A percentile compares a stretch with the other conserved stretches of the same genome.
Evolutionary conservation across 2,888 invertebrate species (phyloP).

Genomic region (Eilema sororculum): DNA sequence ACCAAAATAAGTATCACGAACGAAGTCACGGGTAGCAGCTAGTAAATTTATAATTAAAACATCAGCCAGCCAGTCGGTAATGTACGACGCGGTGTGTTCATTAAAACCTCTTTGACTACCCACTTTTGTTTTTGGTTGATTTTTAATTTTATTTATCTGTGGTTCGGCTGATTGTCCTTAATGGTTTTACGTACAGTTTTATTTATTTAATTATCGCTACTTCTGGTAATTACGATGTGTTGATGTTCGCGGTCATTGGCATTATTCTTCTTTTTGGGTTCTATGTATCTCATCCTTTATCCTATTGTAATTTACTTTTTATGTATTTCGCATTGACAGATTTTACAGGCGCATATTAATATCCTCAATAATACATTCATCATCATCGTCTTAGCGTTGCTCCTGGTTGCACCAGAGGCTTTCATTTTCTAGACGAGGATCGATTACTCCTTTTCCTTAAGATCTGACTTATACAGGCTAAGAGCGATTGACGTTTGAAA

Average conservation of each 20-base stretch:
- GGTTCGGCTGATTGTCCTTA: constrained; percentile 45
- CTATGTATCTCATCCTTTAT: not conserved
- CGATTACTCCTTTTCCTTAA: not conserved
- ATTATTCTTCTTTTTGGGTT: not conserved
- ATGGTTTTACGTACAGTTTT: constrained; percentile 43
- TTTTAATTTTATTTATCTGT: constrained; percentile 51
- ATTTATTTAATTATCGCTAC: constrained; percentile 38
- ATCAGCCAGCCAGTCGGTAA: constrained; percentile 48
- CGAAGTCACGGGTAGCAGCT: not conserved
- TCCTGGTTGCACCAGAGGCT: no score
- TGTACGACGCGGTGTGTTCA: constrained; percentile 48
- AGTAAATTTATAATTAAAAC: constrained; percentile 59
- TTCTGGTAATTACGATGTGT: constrained; percentile 17
- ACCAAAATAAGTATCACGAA: not conserved
- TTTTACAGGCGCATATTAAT: no score
- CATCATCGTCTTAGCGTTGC: no score
- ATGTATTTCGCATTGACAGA: not conserved
- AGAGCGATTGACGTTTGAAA: no score
- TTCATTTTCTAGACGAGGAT: no score
- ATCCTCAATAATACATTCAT: no score
- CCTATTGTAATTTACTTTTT: not conserved
- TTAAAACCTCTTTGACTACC: constrained; percentile 49
- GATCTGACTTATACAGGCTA: no score
- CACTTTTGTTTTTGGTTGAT: constrained; percentile 20
- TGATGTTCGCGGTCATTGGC: not conserved